Base-by-base conservation (phyloP, 1,140 invertebrate species). In the Drosophila trapezifrons region DNA sequence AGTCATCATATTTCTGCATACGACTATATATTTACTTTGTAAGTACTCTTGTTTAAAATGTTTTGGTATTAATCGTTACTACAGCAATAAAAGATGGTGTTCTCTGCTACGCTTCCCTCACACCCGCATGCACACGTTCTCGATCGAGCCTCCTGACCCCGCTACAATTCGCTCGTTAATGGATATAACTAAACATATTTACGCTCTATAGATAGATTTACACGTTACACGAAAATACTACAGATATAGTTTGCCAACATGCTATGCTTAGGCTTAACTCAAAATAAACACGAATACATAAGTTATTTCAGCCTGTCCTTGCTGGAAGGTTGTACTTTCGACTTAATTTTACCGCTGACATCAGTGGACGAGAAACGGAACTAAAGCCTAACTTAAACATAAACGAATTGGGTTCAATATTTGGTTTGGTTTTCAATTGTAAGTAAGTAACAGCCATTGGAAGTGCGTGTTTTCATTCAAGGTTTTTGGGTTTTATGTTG, bases 301-400 rank as follows among this genome's bases (percentile, higher is more conserved):
- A 83, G 65, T 62, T 73, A 37, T 51, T 66, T 20, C 45, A 42
- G 62, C 45, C 59, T 74, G 42, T 52, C 40, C 38, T 45, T 43
- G 56, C 40, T 37, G 38, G 18, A 62, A 25, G 49, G 47, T 77
- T 76, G 47, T 76, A 77, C 73, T 77, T 77, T 77, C 37, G 57
- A 75, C 82, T 85, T 78, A 82, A 57, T 65, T 71, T 78, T 72
- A 64, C 51, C 71, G 51, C 60, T 42, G 43, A 65, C 67, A 78
- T 71, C 38, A 77, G 45, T 64, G 51, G 51, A 56, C 69, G 49
- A 78, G 49, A 78, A 78, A 83, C 62, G 51, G 49, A 89, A 89
- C 78, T 90, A 87, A 83, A 60, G 73, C 55, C 84, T 91, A 91
- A 89, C 89, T 91, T 91, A 91, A 91, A 77, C 80, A 22, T 82